Percentiles rank a stretch among this genome's conserved stretches.
Evolutionary conservation across 1,140 invertebrate genomes (phyloP).

Genomic region (Eulimnadia texana): DNA sequence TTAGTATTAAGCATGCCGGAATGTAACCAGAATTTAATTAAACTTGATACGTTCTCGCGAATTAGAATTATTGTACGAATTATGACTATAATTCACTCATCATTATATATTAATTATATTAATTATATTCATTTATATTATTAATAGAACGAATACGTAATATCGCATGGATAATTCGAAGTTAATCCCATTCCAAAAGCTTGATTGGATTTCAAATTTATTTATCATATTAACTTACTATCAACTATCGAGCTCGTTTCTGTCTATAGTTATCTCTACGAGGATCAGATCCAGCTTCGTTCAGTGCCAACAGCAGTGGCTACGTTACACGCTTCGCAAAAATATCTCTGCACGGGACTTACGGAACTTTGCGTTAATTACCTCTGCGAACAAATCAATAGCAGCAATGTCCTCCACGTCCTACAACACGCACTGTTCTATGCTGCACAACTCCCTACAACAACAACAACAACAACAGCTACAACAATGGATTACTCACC

Average conservation of each 20-base stretch:
- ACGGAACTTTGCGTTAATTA: constrained; percentile 42
- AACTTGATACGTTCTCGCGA: too few relatives aligned
- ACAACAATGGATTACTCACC: constrained; percentile 6
- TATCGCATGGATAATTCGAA: too few relatives aligned
- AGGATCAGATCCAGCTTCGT: constrained; percentile 42
- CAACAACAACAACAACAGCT: neutral
- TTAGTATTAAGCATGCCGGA: too few relatives aligned
- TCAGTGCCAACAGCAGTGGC: constrained; percentile 44
- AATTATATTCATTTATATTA: too few relatives aligned
- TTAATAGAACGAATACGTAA: too few relatives aligned
- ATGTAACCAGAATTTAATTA: too few relatives aligned
- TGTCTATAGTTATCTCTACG: constrained; percentile 39
- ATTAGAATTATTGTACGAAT: too few relatives aligned
- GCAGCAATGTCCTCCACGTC: constrained; percentile 35
- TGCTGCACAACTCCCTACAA: neutral
- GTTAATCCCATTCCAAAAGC: too few relatives aligned
- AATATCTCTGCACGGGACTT: constrained; percentile 47
- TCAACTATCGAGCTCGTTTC: constrained; percentile 5
- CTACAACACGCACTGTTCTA: constrained; percentile 33
- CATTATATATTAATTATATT: too few relatives aligned
- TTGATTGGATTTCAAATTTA: too few relatives aligned
- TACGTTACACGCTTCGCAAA: constrained; percentile 48
- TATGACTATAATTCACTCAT: too few relatives aligned
- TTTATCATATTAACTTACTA: too few relatives aligned
- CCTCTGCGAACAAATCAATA: constrained; percentile 34